phyloP scores from a whole-genome alignment of 2,113 vertebrate genomes.

The Rhineura floridana region DNA sequence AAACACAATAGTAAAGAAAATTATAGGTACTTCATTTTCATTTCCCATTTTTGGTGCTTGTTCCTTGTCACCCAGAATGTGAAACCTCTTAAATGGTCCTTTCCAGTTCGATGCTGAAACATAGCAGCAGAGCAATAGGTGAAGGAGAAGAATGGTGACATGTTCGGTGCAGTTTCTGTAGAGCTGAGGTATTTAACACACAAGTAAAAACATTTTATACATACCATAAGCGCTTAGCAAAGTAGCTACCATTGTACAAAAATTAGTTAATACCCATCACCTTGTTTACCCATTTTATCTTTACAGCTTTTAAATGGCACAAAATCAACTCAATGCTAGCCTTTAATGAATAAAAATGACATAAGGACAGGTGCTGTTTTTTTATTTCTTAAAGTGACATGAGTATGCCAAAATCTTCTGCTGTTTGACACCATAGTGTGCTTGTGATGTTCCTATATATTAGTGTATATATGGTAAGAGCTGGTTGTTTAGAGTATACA shows the following conservation, averaged over 20 bases:
- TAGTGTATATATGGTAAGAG: too few relatives aligned
- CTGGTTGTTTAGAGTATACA: too few relatives aligned
- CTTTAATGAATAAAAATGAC: neutral
- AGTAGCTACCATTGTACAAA: neutral
- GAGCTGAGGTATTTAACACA: neutral
- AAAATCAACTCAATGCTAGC: neutral
- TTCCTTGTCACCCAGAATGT: neutral
- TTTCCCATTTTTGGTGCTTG: neutral
- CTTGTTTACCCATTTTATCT: neutral
- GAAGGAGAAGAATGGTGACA: neutral
- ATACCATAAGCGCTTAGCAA: neutral
- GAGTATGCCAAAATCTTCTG: neutral
- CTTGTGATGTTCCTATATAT: too few relatives aligned
- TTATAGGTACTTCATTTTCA: neutral
- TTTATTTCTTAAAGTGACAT: neutral
- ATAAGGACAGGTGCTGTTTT: neutral
- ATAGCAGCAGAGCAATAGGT: rapidly evolving
- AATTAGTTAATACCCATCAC: neutral
- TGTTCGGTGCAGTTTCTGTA: neutral
- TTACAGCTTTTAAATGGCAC: neutral
- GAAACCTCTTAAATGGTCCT: neutral
- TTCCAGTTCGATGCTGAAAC: neutral
- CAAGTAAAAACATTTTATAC: neutral
- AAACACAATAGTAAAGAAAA: neutral
- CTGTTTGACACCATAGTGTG: neutral